Evolutionary conservation across 2,888 invertebrate species (phyloP), one percentile per base, ranked within the genome.

Genomic region (Pogonocherus hispidulus): DNA sequence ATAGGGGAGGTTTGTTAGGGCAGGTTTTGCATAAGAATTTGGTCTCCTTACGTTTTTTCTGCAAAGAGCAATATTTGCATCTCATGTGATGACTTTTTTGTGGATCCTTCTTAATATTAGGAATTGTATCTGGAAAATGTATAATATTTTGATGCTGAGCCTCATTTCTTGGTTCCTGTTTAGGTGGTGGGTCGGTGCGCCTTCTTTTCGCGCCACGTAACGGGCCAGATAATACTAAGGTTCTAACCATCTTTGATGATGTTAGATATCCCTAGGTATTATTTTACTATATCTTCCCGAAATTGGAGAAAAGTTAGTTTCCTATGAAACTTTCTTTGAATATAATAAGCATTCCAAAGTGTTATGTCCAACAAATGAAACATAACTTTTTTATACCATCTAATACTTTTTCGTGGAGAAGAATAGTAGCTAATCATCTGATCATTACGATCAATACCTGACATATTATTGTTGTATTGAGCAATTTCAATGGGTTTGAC

Each of bases 401-500:
- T n/a, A 35, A 74, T 51, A 3, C 52, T 63, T 66, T 74, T 71
- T 41, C 69, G 35, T 18, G 69, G 66, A 27, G 32, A 67, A 44
- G 54, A 46, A 56, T 73, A 73, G 22, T 73, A 71, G 11, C 9
- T 35, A 8, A 63, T 59, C 62, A 72, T 44, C 51, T 75, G 72
- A 54, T 75, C 73, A 32, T 23, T 37, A 47, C 71, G 46, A 63
- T 73, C 71, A 35, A 66, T 55, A 23, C 70, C 72, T n/a, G 72
- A 70, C 74, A 75, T 75, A 56, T 70, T 63, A 3, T 63, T 44
- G 52, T 73, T 76, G 44, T 73, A 75, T 20, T 72, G 9, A n/a
- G 37, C 8, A 14, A 76, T 57, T 32, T 68, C 70, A 20, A 22
- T 5, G 11, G 70, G 71, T 64, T 74, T 75, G 19, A 51, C 63